Base-by-base conservation (phyloP, 2,797 vertebrate species). In the Epinephelus coioides region DNA sequence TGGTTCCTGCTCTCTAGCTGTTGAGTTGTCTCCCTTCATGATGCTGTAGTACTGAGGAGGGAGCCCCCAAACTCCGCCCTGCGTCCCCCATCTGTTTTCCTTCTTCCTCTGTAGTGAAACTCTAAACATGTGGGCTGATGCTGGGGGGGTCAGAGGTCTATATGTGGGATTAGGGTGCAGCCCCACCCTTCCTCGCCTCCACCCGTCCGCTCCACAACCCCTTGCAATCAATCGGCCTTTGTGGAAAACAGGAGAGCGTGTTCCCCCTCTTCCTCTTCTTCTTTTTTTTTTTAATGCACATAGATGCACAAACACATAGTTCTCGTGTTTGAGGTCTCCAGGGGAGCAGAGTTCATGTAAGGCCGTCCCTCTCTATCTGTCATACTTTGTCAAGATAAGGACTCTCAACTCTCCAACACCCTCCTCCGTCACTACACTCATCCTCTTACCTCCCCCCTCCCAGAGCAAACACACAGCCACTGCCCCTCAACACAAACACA, bases 51-150 rank as follows among this genome's bases (percentile, higher is more conserved):
- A 78, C 72, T 72, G 51, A 70, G 44, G 34, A 71, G 38, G 56
- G 73, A 74, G 44, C 61, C 70, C 83, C 71, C 75, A 27, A 55
- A 78, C 25, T 60, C 59, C 51, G 81, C 89, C 78, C 86, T 43
- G 30, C 13, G 0, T 69, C 69, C 62, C 80, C 81, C 85, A 85
- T 89, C 91, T 90, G 88, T 88, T 94, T 91, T 82, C 85, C 82
- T 78, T 87, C 74, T 87, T 87, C 74, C 86, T 89, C 78, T 88
- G 65, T 81, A 53, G 76, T 86, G 89, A 84, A 92, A 92, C 84
- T 87, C 88, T 87, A 93, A 90, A 90, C 89, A 92, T 89, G 91
- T 92, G 88, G 83, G 78, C 79, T 93, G 88, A 93, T 89, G 90
- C 87, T 82, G 70, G 50, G 73, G 3, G 81, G 93, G 92, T 94